phyloP scores from a whole-genome alignment of 2,888 invertebrate species.

The Perizoma affinitatum region DNA sequence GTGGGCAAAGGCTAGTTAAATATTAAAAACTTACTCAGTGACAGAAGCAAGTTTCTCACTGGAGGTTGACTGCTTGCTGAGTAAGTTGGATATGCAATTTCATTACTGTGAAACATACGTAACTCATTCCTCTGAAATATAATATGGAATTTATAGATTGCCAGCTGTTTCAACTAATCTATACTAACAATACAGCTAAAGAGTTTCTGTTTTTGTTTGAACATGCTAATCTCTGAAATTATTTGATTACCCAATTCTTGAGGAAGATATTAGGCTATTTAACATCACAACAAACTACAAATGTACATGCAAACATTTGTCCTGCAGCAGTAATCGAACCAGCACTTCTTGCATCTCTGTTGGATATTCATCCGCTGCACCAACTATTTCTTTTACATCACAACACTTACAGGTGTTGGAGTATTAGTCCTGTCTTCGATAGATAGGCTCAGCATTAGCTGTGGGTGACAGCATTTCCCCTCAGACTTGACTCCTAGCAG shows the following conservation, averaged over 20 bases:
- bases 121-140: constrained; percentile 70
- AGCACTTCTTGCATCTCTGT: too few species aligned
- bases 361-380: too few species aligned
- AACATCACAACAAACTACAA: too few species aligned
- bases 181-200: too few species aligned
- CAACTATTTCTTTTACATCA: not conserved
- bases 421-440: constrained; percentile 83
- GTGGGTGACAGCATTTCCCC: constrained; percentile 85
- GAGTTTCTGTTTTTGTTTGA: too few species aligned
- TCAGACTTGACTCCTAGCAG: constrained; percentile 84
- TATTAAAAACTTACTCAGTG: constrained; percentile 58
- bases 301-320: too few species aligned
- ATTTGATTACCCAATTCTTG: too few species aligned
- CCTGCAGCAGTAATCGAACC: too few species aligned
- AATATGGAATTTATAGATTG: not conserved
- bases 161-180: too few species aligned
- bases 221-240: too few species aligned
- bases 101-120: constrained; percentile 75
- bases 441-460: constrained; percentile 84
- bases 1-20: too few species aligned
- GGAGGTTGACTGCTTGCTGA: constrained; percentile 43
- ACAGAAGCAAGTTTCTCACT: constrained; percentile 55
- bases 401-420: constrained; percentile 66
- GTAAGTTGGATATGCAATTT: constrained; percentile 60
- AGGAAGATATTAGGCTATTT: too few species aligned